phyloP scores from a whole-genome alignment of 2,888 invertebrate species.

The Peribatodes rhomboidaria region DNA sequence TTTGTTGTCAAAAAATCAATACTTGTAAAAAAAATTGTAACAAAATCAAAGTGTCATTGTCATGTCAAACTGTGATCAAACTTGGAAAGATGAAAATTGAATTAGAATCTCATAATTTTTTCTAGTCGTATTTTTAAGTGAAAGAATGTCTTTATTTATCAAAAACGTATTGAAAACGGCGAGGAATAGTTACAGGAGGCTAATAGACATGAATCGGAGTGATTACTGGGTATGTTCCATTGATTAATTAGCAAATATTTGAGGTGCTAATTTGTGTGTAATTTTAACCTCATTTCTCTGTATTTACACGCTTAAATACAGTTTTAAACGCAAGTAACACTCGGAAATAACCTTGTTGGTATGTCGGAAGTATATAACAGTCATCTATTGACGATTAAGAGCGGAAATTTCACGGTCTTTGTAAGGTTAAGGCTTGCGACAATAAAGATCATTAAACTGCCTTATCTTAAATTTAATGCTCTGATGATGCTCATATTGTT shows the following conservation, averaged over 20 bases:
- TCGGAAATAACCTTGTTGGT: conserved; percentile 34
- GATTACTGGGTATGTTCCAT: conserved; percentile 67
- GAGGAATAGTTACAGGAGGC: conserved; percentile 64
- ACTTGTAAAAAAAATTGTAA: conserved; percentile 7
- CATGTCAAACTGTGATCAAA: conserved; percentile 21
- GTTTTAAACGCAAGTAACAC: conserved; percentile 15
- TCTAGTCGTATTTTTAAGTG: conserved; percentile 35
- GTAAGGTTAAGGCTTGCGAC: conserved; percentile 26
- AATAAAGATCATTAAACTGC: conserved; percentile 2
- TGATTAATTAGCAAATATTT: conserved; percentile 38
- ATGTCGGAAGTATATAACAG: conserved; percentile 28
- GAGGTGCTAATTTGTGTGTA: conserved; percentile 30
- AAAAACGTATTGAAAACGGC: conserved; percentile 70
- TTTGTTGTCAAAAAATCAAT: conserved; percentile 37
- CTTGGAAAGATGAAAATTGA: neutral
- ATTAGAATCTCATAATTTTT: conserved; percentile 22
- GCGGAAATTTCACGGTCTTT: conserved; percentile 19
- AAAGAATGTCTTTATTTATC: conserved; percentile 68
- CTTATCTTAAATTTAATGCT: conserved; percentile 2
- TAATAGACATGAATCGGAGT: conserved; percentile 64
- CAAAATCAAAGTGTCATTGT: conserved; percentile 2
- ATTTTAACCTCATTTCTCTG: conserved; percentile 25
- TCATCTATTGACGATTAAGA: conserved; percentile 17
- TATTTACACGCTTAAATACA: conserved; percentile 21
- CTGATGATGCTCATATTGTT: conserved; percentile 15